A percentile compares a stretch with the other conserved stretches of the same genome.
phyloP scores from a whole-genome alignment of 2,888 invertebrate genomes.

The Chrysodeixis includens region DNA sequence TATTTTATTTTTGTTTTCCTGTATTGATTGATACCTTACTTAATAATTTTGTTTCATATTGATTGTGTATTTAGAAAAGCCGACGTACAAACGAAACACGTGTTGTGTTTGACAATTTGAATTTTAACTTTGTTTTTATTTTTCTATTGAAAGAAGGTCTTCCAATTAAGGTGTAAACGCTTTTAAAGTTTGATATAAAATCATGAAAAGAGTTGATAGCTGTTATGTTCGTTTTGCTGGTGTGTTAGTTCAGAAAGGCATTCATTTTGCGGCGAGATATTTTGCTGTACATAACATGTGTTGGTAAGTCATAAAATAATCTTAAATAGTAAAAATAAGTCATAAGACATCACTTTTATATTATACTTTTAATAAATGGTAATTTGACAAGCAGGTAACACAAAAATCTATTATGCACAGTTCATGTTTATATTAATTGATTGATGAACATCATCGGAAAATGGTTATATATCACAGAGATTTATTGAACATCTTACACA shows the following conservation, averaged over 20 bases:
- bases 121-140: constrained; percentile 29
- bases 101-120: constrained; percentile 30
- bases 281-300: too few relatives aligned
- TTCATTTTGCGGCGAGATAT: too few relatives aligned
- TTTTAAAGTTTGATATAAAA: background rate
- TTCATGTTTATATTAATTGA: background rate
- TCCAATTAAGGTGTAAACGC: background rate
- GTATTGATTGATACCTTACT: constrained; percentile 12
- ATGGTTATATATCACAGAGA: constrained; percentile 44
- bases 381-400: too few relatives aligned
- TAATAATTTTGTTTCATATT: constrained; percentile 31
- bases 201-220: background rate
- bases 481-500: constrained; percentile 28
- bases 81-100: background rate
- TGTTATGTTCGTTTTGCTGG: too few relatives aligned
- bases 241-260: too few relatives aligned
- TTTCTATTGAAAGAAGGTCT: constrained; percentile 16
- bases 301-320: too few relatives aligned
- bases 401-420: too few relatives aligned
- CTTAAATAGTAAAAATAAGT: too few relatives aligned
- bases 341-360: too few relatives aligned
- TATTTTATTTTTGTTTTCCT: background rate
- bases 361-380: too few relatives aligned
- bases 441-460: constrained; percentile 22
- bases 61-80: constrained; percentile 1